Conservation (phyloP, 2,113 vertebrate species). For the Boulengeromyrus knoepffleri region DNA sequence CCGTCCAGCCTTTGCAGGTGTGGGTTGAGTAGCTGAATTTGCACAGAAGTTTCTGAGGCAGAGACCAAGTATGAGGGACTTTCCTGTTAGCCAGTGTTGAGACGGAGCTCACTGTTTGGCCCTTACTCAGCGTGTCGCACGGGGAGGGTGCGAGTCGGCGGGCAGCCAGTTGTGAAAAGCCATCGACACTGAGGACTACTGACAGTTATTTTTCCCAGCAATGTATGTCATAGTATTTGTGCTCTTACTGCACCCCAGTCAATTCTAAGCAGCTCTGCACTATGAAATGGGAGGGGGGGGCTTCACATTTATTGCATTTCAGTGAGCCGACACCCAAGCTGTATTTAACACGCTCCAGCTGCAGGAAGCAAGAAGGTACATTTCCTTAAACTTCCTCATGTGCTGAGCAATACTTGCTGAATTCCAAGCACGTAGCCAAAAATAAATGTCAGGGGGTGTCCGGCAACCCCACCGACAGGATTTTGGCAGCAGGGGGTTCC, state of each 20-base stretch:
- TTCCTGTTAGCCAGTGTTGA: background rate
- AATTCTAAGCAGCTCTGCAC: background rate
- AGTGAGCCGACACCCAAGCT: background rate
- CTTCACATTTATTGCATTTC: background rate
- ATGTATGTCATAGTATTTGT: background rate
- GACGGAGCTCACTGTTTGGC: background rate
- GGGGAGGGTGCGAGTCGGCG: background rate
- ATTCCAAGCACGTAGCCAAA: background rate
- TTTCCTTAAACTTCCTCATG: background rate
- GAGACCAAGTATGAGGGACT: background rate
- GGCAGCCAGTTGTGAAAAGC: background rate
- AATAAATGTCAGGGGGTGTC: background rate
- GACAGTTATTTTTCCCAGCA: background rate
- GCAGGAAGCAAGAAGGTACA: background rate
- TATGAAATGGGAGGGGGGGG: background rate
- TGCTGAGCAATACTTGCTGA: background rate
- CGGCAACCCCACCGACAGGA: background rate
- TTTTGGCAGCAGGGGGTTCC: background rate
- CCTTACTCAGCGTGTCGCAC: background rate
- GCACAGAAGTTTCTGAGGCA: background rate
- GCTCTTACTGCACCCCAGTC: background rate
- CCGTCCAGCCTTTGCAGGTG: background rate
- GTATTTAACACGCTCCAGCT: background rate
- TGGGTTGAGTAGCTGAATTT: background rate
- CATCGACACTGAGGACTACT: background rate